Evolutionary conservation across 2,888 invertebrate species (phyloP).

Genomic region (Nomada ruficornis): DNA sequence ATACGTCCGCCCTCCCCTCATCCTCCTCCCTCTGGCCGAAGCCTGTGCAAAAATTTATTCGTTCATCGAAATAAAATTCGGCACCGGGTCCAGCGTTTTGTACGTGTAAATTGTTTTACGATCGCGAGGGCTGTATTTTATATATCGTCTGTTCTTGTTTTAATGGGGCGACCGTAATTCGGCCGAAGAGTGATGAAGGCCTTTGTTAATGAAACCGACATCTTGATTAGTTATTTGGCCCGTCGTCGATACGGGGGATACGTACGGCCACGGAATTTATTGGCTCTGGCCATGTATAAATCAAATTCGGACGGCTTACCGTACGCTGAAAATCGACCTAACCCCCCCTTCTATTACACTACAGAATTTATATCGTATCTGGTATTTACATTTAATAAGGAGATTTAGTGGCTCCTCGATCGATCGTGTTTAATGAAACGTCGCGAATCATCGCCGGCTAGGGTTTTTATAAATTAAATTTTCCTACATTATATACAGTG

Average conservation of each 20-base stretch:
- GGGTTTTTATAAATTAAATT: conserved; percentile 27
- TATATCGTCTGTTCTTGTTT: conserved; percentile 47
- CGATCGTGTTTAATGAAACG: conserved; percentile 43
- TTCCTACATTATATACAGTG: not conserved
- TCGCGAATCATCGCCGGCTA: not conserved
- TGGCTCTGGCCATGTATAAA: conserved; percentile 53
- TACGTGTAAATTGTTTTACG: conserved; percentile 64
- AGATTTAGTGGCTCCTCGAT: conserved; percentile 39
- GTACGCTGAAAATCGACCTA: conserved; percentile 41
- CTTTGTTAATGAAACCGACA: conserved; percentile 67
- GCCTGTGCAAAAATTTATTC: conserved; percentile 40
- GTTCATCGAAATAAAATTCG: conserved; percentile 42
- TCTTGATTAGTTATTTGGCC: conserved; percentile 68
- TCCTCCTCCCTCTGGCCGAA: not conserved
- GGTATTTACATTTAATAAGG: conserved; percentile 60
- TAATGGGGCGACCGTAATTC: conserved; percentile 42
- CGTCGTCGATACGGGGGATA: conserved; percentile 54
- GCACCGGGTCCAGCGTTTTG: conserved; percentile 28
- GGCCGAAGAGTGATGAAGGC: conserved; percentile 54
- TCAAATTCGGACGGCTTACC: conserved; percentile 55
- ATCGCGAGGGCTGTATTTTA: conserved; percentile 47
- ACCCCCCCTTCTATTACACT: conserved; percentile 25
- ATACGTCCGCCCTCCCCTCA: conserved; percentile 15
- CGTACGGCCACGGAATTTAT: conserved; percentile 58
- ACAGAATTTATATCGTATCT: conserved; percentile 41